Evolutionary conservation across 2,113 vertebrate genomes (phyloP).

Genomic region (Nestor notabilis): DNA sequence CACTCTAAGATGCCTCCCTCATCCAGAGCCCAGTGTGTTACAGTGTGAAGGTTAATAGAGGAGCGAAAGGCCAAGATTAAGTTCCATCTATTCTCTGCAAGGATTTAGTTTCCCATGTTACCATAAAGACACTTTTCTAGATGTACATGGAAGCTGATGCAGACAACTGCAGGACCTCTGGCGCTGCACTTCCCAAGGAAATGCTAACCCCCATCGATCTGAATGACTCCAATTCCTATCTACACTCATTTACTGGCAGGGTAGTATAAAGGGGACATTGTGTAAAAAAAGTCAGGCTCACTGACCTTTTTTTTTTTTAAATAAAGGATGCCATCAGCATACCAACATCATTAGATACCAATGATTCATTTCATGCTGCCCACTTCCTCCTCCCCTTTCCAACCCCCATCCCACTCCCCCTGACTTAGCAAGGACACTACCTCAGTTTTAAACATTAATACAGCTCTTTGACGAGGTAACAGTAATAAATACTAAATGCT

Average conservation of each 20-base stretch:
- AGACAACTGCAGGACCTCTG: neutral
- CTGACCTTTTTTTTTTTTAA: neutral
- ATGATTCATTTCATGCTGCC: neutral
- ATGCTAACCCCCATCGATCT: neutral
- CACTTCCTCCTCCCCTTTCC: neutral
- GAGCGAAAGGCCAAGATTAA: constrained; percentile 21
- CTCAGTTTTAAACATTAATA: neutral
- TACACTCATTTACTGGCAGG: neutral
- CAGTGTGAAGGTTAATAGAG: neutral
- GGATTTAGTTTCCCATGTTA: constrained; percentile 34
- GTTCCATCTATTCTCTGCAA: constrained; percentile 20
- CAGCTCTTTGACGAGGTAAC: neutral
- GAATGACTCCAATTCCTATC: neutral
- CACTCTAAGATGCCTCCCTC: neutral
- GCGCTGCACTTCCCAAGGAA: neutral
- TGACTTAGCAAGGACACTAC: neutral
- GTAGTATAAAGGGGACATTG: neutral
- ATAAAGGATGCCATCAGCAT: neutral
- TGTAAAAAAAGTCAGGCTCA: neutral
- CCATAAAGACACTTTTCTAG: neutral
- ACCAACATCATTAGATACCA: neutral
- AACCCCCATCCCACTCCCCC: neutral
- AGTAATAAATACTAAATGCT: neutral
- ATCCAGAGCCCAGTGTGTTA: neutral
- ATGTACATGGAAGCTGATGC: constrained; percentile 3